phyloP scores from a whole-genome alignment of 2,113 vertebrate genomes.

The Falco punctatus region DNA sequence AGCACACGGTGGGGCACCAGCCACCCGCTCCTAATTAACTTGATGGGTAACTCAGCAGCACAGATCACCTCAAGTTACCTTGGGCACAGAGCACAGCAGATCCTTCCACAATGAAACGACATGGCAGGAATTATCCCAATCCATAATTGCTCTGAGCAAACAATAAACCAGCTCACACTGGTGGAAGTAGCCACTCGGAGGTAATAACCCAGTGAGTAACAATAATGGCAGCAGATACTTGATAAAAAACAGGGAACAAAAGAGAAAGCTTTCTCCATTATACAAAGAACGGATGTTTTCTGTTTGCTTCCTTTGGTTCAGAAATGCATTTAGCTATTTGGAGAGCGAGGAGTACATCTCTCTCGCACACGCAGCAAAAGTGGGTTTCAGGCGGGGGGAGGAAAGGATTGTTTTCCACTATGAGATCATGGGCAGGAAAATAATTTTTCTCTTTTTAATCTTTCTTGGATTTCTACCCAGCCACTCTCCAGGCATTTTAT shows the following conservation, averaged over 20 bases:
- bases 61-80: slow-evolving; percentile 64
- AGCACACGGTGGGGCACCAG: neutral
- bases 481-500: neutral
- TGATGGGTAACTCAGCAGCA: slow-evolving; percentile 36
- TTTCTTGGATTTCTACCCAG: slow-evolving; percentile 11
- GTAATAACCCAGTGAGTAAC: slow-evolving; percentile 62
- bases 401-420: neutral
- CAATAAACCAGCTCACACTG: slow-evolving; percentile 39
- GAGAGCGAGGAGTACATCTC: neutral
- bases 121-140: slow-evolving; percentile 43
- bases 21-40: slow-evolving; percentile 45
- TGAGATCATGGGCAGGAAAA: slow-evolving; percentile 30
- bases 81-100: neutral
- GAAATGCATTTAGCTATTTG: slow-evolving; percentile 32
- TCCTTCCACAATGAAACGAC: slow-evolving; percentile 42
- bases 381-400: neutral
- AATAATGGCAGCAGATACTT: slow-evolving; percentile 57
- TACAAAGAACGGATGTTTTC: slow-evolving; percentile 45
- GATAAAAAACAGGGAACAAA: slow-evolving; percentile 54
- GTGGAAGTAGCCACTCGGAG: slow-evolving; percentile 62
- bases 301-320: slow-evolving; percentile 38
- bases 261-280: slow-evolving; percentile 55
- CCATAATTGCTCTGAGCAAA: slow-evolving; percentile 55
- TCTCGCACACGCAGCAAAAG: neutral
- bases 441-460: slow-evolving; percentile 15